Conservation (phyloP, 2,888 invertebrate genomes). For the Hypolimnas misippus region DNA sequence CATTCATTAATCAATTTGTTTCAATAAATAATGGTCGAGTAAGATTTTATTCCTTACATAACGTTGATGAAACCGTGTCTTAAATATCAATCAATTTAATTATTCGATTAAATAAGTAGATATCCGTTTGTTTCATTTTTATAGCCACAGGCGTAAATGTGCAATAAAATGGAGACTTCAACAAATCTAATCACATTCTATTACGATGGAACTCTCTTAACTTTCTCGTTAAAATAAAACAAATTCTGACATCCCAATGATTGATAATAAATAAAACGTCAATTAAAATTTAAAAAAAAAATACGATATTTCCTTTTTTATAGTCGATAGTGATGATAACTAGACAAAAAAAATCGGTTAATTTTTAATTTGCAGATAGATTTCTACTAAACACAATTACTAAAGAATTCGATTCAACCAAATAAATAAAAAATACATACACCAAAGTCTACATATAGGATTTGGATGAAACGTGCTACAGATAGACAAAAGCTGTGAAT, state of each 20-base stretch:
- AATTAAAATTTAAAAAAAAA: neutral
- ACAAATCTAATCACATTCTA: slow-evolving; percentile 16
- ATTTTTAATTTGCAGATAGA: too few relatives aligned
- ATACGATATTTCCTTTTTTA: too few relatives aligned
- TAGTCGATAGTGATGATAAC: too few relatives aligned
- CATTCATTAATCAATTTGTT: neutral
- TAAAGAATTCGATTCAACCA: too few relatives aligned
- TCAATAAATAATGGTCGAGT: neutral
- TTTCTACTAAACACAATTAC: too few relatives aligned
- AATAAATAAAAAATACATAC: too few relatives aligned
- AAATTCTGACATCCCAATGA: neutral
- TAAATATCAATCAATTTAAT: slow-evolving; percentile 3
- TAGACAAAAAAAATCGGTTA: too few relatives aligned
- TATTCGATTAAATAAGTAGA: neutral
- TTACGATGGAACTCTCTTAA: slow-evolving; percentile 15
- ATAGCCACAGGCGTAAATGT: slow-evolving; percentile 17
- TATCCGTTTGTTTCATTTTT: slow-evolving; percentile 10
- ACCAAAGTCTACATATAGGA: too few relatives aligned
- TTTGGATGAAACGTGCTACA: too few relatives aligned
- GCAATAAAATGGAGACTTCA: slow-evolving; percentile 19
- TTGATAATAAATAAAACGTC: neutral
- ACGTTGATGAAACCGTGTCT: neutral
- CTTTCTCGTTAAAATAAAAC: slow-evolving; percentile 21
- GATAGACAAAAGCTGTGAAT: too few relatives aligned
- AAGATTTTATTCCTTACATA: neutral